A percentile compares a stretch with the other conserved stretches of the same genome.
These are phyloP conservation scores for Actinopyga echinites DNA, from an alignment of 53 echinoderm and acorn worm species.

Conservation along the genomic window DNA sequence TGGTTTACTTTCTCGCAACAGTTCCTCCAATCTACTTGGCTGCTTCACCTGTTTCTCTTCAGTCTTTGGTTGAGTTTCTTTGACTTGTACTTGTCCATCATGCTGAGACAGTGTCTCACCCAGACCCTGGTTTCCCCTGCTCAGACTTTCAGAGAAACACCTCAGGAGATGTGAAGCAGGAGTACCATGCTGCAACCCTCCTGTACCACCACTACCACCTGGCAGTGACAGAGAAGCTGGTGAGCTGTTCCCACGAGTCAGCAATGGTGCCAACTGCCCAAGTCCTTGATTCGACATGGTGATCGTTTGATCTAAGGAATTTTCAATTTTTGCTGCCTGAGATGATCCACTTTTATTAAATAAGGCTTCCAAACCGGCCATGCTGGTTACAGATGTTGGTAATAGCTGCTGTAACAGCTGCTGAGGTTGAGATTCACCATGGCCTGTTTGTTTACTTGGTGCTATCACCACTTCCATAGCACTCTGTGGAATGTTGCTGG, in stretches of 20 bases:
- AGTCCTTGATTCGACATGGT: background rate
- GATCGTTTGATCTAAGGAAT: background rate
- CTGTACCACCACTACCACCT: background rate
- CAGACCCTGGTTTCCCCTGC: background rate
- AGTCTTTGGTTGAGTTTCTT: background rate
- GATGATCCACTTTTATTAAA: background rate
- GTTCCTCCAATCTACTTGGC: conserved; percentile 21
- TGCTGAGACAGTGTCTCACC: too few species aligned
- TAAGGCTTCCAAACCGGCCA: conserved; percentile 6
- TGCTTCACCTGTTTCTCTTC: background rate
- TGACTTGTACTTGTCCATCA: background rate
- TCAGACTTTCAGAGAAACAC: background rate
- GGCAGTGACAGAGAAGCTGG: background rate
- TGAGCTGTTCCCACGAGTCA: conserved; percentile 14
- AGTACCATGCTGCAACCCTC: background rate
- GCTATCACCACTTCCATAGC: conserved; percentile 20
- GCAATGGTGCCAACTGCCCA: background rate
- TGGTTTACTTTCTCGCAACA: conserved; percentile 9
- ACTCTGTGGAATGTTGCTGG: conserved; percentile 32
- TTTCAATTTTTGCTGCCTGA: background rate
- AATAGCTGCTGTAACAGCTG: background rate
- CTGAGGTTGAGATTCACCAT: conserved; percentile 1
- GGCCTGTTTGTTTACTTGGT: background rate
- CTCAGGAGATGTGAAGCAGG: conserved; percentile 12
- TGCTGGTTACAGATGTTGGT: background rate